phyloP scores from a whole-genome alignment of 2,888 invertebrate genomes.

The Heliconius aoede region DNA sequence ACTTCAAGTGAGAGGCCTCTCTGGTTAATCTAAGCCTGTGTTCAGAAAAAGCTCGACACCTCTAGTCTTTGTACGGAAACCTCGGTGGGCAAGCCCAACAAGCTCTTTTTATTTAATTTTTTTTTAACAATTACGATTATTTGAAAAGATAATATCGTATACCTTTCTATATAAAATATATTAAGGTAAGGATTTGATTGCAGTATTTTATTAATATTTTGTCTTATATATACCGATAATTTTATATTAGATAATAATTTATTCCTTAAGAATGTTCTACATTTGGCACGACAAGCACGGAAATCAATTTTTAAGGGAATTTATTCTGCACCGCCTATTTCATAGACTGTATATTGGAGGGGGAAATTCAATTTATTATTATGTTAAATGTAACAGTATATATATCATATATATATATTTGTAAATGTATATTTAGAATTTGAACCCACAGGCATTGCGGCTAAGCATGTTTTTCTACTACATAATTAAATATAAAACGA shows the following conservation, averaged over 20 bases:
- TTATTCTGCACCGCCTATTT: neutral
- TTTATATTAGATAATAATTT: no score
- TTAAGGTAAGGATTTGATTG: neutral
- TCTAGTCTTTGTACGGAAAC: no score
- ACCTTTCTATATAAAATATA: neutral
- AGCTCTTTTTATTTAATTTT: no score
- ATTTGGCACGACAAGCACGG: neutral
- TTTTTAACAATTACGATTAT: neutral
- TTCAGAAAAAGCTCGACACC: no score
- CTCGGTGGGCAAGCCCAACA: no score
- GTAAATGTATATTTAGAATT: neutral
- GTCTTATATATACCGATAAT: neutral
- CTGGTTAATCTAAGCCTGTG: no score
- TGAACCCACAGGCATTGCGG: neutral
- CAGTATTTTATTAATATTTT: neutral
- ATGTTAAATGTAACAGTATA: no score
- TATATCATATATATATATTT: neutral
- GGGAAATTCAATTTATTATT: neutral
- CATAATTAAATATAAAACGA: neutral
- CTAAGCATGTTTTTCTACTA: no score
- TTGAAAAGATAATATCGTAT: neutral
- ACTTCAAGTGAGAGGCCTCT: no score
- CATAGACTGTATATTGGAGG: neutral
- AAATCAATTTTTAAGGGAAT: neutral
- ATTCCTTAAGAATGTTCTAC: neutral